Percentiles rank a stretch among this genome's conserved stretches.
Evolutionary conservation across 2,113 vertebrate species (phyloP).

Genomic region (Rhinolophus sinicus): DNA sequence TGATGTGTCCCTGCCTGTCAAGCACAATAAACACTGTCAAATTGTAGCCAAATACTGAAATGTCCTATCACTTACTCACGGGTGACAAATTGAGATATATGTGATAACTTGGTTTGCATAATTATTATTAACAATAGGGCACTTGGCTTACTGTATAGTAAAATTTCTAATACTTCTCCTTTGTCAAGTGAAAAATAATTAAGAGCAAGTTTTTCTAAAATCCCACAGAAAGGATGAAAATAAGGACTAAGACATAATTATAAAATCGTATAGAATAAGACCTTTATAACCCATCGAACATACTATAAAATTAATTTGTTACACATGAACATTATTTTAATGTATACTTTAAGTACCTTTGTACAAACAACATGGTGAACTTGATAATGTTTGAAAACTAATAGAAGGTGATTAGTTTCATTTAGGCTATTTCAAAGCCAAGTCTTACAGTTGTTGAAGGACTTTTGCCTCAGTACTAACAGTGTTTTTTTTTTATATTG

Average conservation of each 20-base stretch:
- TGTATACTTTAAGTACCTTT: neutral
- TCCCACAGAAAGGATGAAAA: neutral
- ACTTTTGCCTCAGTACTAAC: neutral
- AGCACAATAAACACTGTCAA: neutral
- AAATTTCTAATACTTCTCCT: neutral
- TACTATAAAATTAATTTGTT: neutral
- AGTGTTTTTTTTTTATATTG: neutral
- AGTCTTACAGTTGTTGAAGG: neutral
- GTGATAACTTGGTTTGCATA: neutral
- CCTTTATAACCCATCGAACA: neutral
- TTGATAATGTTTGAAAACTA: neutral
- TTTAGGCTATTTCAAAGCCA: neutral
- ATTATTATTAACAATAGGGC: neutral
- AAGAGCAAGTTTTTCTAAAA: neutral
- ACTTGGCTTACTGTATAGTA: neutral
- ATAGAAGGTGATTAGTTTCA: neutral
- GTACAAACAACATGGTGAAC: neutral
- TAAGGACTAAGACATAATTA: conserved; percentile 34
- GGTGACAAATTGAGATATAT: neutral
- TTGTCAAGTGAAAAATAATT: neutral
- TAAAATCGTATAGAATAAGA: neutral
- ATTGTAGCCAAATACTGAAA: neutral
- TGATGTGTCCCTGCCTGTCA: neutral
- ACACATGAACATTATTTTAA: neutral
- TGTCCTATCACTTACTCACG: neutral